Evolutionary conservation across 2,113 vertebrate species (phyloP), one percentile per base, ranked within the genome.

Genomic region (Oncorhynchus clarkii): DNA sequence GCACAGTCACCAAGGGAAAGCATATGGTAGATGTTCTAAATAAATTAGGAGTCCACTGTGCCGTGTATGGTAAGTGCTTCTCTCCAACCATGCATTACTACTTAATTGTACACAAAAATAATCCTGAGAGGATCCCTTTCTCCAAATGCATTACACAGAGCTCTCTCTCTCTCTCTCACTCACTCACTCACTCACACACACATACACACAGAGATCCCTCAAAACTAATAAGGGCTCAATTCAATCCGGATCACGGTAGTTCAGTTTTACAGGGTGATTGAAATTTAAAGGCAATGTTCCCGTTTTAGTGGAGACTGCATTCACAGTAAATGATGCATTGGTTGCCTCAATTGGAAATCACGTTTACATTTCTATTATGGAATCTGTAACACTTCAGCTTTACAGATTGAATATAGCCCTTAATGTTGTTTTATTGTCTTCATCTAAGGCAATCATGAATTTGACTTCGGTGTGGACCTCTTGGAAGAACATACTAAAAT

Each of bases 1-100:
- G 68, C 79, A 79, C 54, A 69, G 60, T 77, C 78, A 88, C 73
- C 70, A 88, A 88, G 81, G 77, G 72, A 85, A 91, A 85, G 18
- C 70, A 80, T 22, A 77, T 80, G 81, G 81, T 86, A 83, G 75
- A 73, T 60, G 64, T 87, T 80, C 81, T 88, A 80, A 87, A 89
- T 78, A 22, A 87, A 82, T 78, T 85, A 65, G 72, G 67, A 82
- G 71, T 90, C 75, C 70, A 84, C 26, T 89, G 86, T 85, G 77
- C 65, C 71, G 70, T 87, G 68, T 89, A 90, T 75, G 70, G 45
- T 88, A 82, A 86, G 80, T 81, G 2, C 74, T 81, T 3, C 72
- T 80, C 62, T 59, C 11, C 11, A 24, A 80, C 72, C 26, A 65
- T 51, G 29, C 68, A 78, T 75, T 67, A 54, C 4, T 86, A 68